Evolutionary conservation across 2,113 vertebrate genomes (phyloP).

Genomic region (Colaptes auratus): DNA sequence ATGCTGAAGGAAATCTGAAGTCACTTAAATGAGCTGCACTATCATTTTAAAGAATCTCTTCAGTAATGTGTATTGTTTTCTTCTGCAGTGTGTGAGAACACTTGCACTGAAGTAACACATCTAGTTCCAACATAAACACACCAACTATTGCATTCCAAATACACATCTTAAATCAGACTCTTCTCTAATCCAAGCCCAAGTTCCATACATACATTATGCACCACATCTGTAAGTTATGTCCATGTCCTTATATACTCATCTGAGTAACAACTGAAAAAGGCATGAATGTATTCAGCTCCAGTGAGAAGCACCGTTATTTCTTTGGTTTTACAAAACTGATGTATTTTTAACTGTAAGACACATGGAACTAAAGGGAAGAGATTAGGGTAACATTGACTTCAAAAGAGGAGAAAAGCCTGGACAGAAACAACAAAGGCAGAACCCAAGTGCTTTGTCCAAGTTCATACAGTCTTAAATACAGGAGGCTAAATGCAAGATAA

Average conservation of each 20-base stretch:
- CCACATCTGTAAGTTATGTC: fast-evolving
- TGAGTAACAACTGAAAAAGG: neutral
- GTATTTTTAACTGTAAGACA: neutral
- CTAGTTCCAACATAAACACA: neutral
- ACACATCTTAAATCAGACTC: neutral
- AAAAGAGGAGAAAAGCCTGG: neutral
- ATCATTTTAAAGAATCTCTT: neutral
- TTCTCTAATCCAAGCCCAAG: neutral
- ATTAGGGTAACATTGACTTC: neutral
- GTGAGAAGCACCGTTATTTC: neutral
- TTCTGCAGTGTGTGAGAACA: neutral
- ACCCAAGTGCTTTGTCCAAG: neutral
- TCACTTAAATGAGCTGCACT: neutral
- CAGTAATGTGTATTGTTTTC: neutral
- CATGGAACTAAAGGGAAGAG: neutral
- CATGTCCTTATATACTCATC: neutral
- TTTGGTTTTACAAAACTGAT: neutral
- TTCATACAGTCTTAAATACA: neutral
- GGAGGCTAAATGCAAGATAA: neutral
- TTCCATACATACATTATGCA: neutral
- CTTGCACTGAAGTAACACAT: neutral
- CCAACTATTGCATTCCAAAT: neutral
- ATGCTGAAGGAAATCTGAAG: neutral
- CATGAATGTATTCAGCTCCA: neutral
- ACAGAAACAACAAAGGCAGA: neutral